Base-by-base conservation (phyloP, 2,113 vertebrate genomes). In the Neogobius melanostomus region DNA sequence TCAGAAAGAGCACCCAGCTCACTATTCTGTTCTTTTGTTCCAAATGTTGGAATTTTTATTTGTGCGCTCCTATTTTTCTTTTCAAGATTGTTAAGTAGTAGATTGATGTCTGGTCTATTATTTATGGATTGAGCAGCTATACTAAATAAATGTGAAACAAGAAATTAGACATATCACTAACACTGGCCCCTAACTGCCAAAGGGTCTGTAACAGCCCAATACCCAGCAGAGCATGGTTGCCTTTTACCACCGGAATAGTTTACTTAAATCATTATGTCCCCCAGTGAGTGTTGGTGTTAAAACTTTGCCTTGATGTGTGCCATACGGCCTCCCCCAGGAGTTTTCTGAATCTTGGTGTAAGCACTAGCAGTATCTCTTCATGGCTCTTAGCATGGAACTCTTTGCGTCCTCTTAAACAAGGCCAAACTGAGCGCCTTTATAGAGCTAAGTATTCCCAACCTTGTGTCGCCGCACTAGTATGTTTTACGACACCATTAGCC, bases 401-500 rank as follows among this genome's bases (percentile, higher is more conserved):
- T 90, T 89, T 76, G 80, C 86, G 86, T 88, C 82, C 81, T 80
- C 73, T 83, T 88, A 91, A 92, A 90, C 77, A 77, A 91, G 90
- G 84, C 85, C 84, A 82, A 87, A 70, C 74, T 51, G 71, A 84
- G 82, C 71, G 81, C 83, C 81, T 84, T 86, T 87, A 81, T 79
- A 84, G 84, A 73, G 69, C 81, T 74, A 79, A 90, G 82, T 88
- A 89, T 89, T 90, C 90, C 87, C 91, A 83, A 84, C 89, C 85
- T 87, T 84, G 83, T 75, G 86, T 86, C 85, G 69, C 75, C 77
- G 84, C 85, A 69, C 79, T 76, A 78, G 84, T 82, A 89, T 92
- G 88, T 90, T 93, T 93, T 92, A 93, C 85, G 87, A 88, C 89
- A 75, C 90, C 86, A 92, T 92, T 93, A 92, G 88, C 88, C 84